Conservation (phyloP, 1,140 invertebrate species). For the Charaxes varanes region DNA sequence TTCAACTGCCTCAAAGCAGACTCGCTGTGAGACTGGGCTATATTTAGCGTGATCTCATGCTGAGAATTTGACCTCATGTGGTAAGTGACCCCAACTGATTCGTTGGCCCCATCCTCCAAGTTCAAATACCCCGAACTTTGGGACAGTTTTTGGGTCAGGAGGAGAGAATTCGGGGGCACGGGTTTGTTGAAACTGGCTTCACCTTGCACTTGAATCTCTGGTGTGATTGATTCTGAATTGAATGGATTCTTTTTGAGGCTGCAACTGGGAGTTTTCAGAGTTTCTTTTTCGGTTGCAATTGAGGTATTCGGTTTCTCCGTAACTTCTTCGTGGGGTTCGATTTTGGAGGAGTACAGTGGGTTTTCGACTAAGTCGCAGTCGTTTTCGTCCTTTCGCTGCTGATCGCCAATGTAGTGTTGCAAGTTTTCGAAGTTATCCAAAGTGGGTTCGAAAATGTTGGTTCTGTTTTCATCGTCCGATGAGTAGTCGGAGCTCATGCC, state of each 20-base stretch:
- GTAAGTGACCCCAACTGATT: constrained; percentile 41
- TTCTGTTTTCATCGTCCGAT: constrained; percentile 67
- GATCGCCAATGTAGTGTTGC: constrained; percentile 62
- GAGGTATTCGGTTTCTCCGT: constrained; percentile 14
- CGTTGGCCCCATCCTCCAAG: constrained; percentile 35
- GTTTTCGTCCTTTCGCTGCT: constrained; percentile 47
- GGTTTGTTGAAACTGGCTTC: constrained; percentile 41
- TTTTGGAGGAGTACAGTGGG: constrained; percentile 68
- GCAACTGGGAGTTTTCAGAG: constrained; percentile 49
- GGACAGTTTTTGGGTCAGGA: constrained; percentile 77
- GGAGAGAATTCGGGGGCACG: constrained; percentile 70
- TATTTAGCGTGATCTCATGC: constrained; percentile 77
- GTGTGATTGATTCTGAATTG: constrained; percentile 50
- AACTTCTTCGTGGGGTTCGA: constrained; percentile 53
- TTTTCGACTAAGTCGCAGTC: constrained; percentile 65
- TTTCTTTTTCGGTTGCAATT: constrained; percentile 27
- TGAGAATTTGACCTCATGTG: constrained; percentile 79
- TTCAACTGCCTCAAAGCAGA: constrained; percentile 82
- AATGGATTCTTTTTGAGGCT: constrained; percentile 73
- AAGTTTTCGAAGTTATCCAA: constrained; percentile 70
- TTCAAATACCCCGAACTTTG: constrained; percentile 81
- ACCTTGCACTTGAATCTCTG: constrained; percentile 73
- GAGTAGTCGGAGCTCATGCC: constrained; percentile 70
- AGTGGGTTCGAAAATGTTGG: constrained; percentile 71
- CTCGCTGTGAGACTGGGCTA: constrained; percentile 86